Conservation (phyloP, 1,140 invertebrate genomes). For the Papilio xuthus region DNA sequence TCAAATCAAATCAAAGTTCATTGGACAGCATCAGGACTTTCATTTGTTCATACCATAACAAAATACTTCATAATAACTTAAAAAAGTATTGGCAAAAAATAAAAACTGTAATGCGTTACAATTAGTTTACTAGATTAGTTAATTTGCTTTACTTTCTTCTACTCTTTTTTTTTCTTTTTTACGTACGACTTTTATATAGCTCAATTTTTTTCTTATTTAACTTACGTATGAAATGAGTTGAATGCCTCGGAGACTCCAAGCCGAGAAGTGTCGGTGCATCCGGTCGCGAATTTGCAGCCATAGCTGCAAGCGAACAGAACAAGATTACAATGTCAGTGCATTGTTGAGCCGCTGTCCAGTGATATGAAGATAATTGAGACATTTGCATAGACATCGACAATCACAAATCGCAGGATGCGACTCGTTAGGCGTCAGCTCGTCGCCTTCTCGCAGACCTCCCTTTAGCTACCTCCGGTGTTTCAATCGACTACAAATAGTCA, state of each 20-base stretch:
- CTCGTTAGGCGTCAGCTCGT: slow-evolving; percentile 10
- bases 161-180: too few species aligned
- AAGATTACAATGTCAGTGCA: neutral
- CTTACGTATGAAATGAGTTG: neutral
- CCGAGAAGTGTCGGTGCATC: neutral
- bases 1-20: too few species aligned
- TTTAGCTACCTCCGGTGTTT: neutral
- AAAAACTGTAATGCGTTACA: too few species aligned
- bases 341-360: neutral
- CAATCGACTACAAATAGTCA: neutral
- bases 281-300: neutral
- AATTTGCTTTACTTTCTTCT: too few species aligned
- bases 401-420: slow-evolving; percentile 24
- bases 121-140: too few species aligned
- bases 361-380: slow-evolving; percentile 27
- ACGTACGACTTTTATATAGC: neutral
- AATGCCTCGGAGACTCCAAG: neutral
- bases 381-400: slow-evolving; percentile 32
- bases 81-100: too few species aligned
- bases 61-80: too few species aligned
- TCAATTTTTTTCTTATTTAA: neutral
- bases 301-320: neutral
- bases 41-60: neutral
- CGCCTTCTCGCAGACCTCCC: slow-evolving; percentile 8
- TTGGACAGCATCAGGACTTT: neutral